Evolutionary conservation across 2,113 vertebrate genomes (phyloP), one percentile per base, ranked within the genome.

Genomic region (Zosterops hypoxanthus): DNA sequence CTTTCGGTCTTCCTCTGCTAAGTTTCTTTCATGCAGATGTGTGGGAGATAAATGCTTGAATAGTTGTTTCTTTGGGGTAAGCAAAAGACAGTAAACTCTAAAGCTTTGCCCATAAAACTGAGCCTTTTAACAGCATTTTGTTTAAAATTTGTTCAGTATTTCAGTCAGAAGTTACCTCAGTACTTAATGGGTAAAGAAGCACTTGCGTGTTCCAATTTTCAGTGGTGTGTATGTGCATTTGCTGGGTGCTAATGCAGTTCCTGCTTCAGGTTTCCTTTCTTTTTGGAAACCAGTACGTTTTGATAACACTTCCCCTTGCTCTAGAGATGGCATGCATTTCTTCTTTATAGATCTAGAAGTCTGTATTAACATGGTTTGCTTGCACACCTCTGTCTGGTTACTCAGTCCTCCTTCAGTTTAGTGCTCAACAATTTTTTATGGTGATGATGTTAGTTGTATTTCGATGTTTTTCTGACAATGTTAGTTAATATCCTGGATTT

Each of bases 341-440:
- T 53, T 34, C n/a, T 49, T 78, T 24, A n/a, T 23, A 24, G 55
- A 2, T 53, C 15, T 31, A n/a, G 52, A 49, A 21, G 6, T 70
- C 75, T 39, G 4, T 55, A n/a, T 88, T 66, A 31, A 42, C 34
- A 22, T 20, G 21, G 31, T 3, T 36, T 72, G 3, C 50, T 18
- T 0, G 0, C 8, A 5, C 24, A 5, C n/a, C 19, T 59, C 13
- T 25, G 0, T 22, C 33, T 24, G 33, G 7, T 49, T 86, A 14
- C 28, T 65, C n/a, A 65, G 12, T 65, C 59, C 26, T 81, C 24
- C 31, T 73, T 70, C 33, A 46, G 23, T 39, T 78, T 33, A 50
- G 41, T 12, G 23, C 44, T 33, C 26, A 55, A 10, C 23, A 31
- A 0, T 14, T 33, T 47, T 55, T 86, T 57, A 55, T 44, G 15